phyloP scores from a whole-genome alignment of 2,113 vertebrate species.

The Stegostoma tigrinum region DNA sequence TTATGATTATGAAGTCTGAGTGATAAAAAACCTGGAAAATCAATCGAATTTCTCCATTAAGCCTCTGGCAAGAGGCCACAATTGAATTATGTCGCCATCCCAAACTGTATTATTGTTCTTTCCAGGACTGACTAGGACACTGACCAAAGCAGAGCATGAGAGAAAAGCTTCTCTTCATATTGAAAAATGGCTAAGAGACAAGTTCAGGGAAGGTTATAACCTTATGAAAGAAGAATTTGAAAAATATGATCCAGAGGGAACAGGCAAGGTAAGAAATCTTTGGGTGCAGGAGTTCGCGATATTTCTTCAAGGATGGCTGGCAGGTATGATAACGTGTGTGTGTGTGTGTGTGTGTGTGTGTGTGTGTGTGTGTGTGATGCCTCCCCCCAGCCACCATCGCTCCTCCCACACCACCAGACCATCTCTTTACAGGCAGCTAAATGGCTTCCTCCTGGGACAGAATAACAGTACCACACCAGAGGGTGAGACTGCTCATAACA shows the following conservation, averaged over 20 bases:
- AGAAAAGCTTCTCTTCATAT: conserved; percentile 43
- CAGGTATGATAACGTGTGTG: no score
- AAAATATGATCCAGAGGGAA: conserved; percentile 44
- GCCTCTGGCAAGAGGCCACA: neutral
- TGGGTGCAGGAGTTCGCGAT: neutral
- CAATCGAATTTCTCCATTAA: neutral
- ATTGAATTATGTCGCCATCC: neutral
- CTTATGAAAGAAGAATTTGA: conserved; percentile 50
- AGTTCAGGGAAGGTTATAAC: conserved; percentile 47
- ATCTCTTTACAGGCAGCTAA: no score
- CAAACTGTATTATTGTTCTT: conserved; percentile 4
- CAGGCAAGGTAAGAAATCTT: conserved; percentile 42
- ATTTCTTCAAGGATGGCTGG: no score
- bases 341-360: no score
- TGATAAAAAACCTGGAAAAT: neutral
- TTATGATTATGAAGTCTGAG: neutral
- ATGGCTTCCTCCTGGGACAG: no score
- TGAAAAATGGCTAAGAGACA: conserved; percentile 50
- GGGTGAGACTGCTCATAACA: no score
- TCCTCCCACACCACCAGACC: no score
- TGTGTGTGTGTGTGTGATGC: no score
- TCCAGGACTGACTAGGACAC: conserved; percentile 38
- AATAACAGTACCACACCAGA: no score
- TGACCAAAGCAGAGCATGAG: conserved; percentile 43
- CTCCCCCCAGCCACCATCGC: no score